Evolutionary conservation across 2,797 vertebrate genomes (phyloP).

Genomic region (Galagoides demidoff): DNA sequence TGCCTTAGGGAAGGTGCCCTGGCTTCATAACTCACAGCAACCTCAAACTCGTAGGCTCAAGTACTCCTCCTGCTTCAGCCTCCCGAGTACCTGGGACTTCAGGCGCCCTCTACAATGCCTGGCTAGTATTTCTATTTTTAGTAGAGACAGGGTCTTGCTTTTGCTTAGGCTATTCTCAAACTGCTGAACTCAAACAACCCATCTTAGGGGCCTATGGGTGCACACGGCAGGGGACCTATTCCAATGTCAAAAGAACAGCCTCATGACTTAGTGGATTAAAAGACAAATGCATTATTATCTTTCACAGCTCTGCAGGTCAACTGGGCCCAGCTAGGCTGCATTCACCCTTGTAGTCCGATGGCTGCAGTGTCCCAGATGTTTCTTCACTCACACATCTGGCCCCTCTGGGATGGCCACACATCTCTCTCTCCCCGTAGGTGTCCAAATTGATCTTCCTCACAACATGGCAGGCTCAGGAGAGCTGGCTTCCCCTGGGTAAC

Average conservation of each 20-base stretch:
- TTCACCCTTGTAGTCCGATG: rapidly evolving
- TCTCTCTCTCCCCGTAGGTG: background rate
- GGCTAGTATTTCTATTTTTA: too few relatives aligned
- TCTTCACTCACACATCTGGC: background rate
- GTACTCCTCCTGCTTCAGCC: too few relatives aligned
- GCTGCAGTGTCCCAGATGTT: background rate
- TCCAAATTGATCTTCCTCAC: background rate
- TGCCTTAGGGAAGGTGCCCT: too few relatives aligned
- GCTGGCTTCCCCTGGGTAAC: background rate
- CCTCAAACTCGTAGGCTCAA: too few relatives aligned
- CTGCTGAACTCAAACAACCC: too few relatives aligned
- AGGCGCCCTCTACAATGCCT: too few relatives aligned
- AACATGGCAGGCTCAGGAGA: background rate
- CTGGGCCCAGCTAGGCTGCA: rapidly evolving
- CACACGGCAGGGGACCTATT: background rate
- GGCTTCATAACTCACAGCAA: too few relatives aligned
- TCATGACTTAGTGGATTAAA: background rate
- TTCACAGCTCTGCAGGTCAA: rapidly evolving
- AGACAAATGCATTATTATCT: background rate
- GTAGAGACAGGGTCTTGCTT: too few relatives aligned
- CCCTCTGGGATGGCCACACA: rapidly evolving
- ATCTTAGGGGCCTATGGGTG: background rate
- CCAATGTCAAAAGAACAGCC: background rate
- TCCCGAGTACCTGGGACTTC: too few relatives aligned
- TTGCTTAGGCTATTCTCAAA: too few relatives aligned